phyloP scores from a whole-genome alignment of 2,113 vertebrate species.

The Dicrurus megarhynchus region DNA sequence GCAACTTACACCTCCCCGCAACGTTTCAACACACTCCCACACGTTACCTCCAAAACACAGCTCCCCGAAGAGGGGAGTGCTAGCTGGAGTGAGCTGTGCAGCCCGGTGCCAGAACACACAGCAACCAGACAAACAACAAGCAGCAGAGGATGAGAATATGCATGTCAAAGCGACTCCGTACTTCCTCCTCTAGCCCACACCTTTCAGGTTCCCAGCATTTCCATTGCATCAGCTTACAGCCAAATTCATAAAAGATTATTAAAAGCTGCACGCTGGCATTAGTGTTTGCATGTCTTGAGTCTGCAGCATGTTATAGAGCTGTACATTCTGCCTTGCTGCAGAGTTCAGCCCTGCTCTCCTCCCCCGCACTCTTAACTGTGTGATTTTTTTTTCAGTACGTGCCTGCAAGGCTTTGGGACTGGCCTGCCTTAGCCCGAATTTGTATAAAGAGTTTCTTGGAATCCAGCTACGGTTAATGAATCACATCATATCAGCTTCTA shows the following conservation, averaged over 20 bases:
- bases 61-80: background rate
- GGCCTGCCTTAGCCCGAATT: background rate
- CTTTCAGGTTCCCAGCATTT: constrained; percentile 37
- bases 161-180: background rate
- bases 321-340: background rate
- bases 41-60: background rate
- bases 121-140: constrained; percentile 15
- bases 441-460: constrained; percentile 24
- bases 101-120: constrained; percentile 40
- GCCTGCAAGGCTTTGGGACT: constrained; percentile 35
- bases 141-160: constrained; percentile 18
- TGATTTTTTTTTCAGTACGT: background rate
- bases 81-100: background rate
- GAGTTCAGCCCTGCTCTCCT: constrained; percentile 1
- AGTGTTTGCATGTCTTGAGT: background rate
- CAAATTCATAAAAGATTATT: background rate
- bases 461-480: constrained; percentile 17
- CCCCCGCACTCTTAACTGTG: background rate
- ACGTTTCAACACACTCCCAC: constrained; percentile 45
- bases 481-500: constrained; percentile 38
- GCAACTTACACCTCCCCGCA: background rate
- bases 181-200: constrained; percentile 41
- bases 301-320: background rate
- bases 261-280: background rate
- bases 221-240: background rate